phyloP scores from a whole-genome alignment of 2,113 vertebrate species.

The Daubentonia madagascariensis region DNA sequence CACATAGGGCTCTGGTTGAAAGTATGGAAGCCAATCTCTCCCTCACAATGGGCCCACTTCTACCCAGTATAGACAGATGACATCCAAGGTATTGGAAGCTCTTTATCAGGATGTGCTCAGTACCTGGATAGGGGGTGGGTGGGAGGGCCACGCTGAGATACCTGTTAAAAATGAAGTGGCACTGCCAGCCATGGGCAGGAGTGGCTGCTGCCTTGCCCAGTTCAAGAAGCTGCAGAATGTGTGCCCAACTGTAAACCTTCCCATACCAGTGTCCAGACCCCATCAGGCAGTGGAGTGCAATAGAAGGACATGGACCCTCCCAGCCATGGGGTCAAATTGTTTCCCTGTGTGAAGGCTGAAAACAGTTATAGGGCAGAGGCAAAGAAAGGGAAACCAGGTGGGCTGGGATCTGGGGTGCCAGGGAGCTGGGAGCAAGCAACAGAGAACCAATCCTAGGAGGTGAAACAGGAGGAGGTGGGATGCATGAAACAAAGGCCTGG shows the following conservation, averaged over 20 bases:
- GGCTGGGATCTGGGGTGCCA: neutral
- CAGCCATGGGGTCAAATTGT: neutral
- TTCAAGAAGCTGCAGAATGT: neutral
- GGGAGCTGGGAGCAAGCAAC: neutral
- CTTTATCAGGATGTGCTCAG: no score
- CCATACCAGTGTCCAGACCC: neutral
- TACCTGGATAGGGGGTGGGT: neutral
- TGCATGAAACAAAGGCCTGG: neutral
- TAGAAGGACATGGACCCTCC: neutral
- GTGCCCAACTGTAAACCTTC: neutral
- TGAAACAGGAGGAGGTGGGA: neutral
- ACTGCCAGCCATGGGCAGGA: neutral
- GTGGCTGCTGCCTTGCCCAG: no score
- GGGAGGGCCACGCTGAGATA: neutral
- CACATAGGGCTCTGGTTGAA: neutral
- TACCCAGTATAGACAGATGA: neutral
- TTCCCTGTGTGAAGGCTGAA: rapidly evolving
- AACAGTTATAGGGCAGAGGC: rapidly evolving
- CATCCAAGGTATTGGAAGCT: neutral
- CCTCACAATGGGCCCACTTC: neutral
- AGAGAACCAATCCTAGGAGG: neutral
- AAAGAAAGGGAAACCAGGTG: no score
- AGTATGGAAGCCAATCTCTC: neutral
- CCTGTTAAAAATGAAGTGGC: neutral
- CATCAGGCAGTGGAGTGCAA: neutral